Evolutionary conservation across 2,797 vertebrate genomes (phyloP), one percentile per base, ranked within the genome.

Genomic region (Kryptopterus vitreolus): DNA sequence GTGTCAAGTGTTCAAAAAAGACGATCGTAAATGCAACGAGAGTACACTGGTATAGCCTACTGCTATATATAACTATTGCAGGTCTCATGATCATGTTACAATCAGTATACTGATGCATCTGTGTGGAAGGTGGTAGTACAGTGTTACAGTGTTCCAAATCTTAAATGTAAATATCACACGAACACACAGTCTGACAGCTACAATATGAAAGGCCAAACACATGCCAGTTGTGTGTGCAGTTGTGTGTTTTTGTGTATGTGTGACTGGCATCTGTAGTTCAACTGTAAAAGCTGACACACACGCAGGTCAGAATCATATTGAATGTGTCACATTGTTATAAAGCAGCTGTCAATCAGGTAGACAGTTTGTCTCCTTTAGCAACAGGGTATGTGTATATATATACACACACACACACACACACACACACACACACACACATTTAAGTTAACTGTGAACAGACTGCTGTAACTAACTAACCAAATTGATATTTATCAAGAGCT

Each of bases 211-310:
- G 48, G 46, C 26, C 52, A 31, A 71, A 57, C 29, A 35, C 52
- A 48, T 18, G 0, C 15, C 2, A 26, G 22, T 46, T 10, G n/a
- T 66, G 35, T 66, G 43, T 48, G 35, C 31, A 24, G 50, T 48
- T 50, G 24, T 26, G 59, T 65, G 55, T 79, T 65, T 35, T 50
- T 71, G 20, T 43, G 22, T 43, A 35, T 26, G 33, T 50, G 52
- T 43, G 20, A 10, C 38, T 57, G 63, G 13, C 35, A 11, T 69
- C 24, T 58, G 66, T 48, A 43, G 35, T 74, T 59, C 3, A 58
- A 33, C 53, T 74, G 50, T 76, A 81, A 50, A 71, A 52, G 26
- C 33, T 66, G 52, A 57, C 70, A 76, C 69, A 76, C 73, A 74
- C 57, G 20, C 61, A 62, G 50, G 46, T 74, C 55, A 74, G 57